These are phyloP conservation scores for Harmothoe impar DNA, from an alignment of 2,888 invertebrate species.

Conservation along the genomic window DNA sequence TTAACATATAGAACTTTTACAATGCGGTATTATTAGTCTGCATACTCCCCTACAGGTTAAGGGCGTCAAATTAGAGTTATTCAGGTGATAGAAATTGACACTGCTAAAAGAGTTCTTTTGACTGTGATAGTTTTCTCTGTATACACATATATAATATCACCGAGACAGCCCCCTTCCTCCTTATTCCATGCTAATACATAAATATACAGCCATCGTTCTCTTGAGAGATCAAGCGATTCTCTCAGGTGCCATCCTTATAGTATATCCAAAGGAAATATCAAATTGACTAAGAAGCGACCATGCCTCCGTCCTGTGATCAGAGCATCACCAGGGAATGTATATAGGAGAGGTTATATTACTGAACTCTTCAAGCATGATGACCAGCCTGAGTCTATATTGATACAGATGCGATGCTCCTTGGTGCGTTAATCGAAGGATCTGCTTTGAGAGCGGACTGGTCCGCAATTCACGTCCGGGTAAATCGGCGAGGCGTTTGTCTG, in stretches of 20 bases:
- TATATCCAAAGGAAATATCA: not conserved
- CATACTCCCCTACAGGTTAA: no score
- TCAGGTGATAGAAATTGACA: no score
- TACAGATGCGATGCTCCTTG: not conserved
- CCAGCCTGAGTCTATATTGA: not conserved
- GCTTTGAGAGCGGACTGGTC: not conserved
- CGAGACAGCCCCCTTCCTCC: no score
- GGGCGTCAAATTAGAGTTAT: no score
- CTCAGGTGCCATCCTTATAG: not conserved
- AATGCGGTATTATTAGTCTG: no score
- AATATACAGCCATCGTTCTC: no score
- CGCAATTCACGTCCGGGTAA: not conserved
- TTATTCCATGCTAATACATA: no score
- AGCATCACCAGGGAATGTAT: not conserved
- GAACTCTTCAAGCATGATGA: not conserved
- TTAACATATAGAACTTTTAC: no score
- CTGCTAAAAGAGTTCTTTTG: no score
- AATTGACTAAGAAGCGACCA: not conserved
- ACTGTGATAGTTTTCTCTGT: no score
- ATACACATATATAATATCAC: no score
- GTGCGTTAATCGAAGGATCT: not conserved
- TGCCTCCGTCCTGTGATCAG: not conserved
- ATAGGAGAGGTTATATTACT: not conserved
- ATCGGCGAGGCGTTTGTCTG: not conserved
- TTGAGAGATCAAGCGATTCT: no score